These are phyloP conservation scores for Xiphorhynchus erythropygius DNA, from an alignment of 2,797 vertebrate species.

Conservation along the genomic window DNA sequence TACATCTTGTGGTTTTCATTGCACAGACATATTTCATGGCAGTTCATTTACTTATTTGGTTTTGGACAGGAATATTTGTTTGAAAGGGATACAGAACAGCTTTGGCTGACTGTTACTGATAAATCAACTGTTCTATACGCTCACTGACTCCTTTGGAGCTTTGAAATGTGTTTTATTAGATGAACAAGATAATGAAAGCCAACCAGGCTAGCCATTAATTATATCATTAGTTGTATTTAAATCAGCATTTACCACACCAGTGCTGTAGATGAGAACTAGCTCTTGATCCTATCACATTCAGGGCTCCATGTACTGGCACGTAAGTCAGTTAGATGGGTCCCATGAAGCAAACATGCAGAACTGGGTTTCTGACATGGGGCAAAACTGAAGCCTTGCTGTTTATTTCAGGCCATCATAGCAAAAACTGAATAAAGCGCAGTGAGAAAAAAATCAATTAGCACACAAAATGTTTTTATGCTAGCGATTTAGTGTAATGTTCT, in stretches of 20 bases:
- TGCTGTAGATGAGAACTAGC: not conserved
- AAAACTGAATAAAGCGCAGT: not conserved
- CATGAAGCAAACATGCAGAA: not conserved
- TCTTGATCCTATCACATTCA: not conserved
- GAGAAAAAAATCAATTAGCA: constrained; percentile 1
- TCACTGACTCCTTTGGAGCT: not conserved
- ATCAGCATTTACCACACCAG: not conserved
- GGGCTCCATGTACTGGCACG: not conserved
- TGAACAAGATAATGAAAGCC: not conserved
- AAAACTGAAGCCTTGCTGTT: not conserved
- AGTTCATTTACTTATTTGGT: not conserved
- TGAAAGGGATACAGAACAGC: not conserved
- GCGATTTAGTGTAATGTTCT: not conserved
- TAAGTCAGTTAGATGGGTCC: not conserved
- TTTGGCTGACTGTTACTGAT: not conserved
- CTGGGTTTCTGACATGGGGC: not conserved
- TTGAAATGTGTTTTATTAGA: constrained; percentile 20
- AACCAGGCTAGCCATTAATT: not conserved
- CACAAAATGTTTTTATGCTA: not conserved
- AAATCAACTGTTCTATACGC: constrained; percentile 7
- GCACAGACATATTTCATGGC: not conserved
- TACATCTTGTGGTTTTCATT: not conserved
- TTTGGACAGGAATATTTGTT: constrained; percentile 11
- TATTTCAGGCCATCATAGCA: not conserved
- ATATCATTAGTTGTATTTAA: not conserved